phyloP scores from a whole-genome alignment of 2,113 vertebrate species.

The Motacilla alba region DNA sequence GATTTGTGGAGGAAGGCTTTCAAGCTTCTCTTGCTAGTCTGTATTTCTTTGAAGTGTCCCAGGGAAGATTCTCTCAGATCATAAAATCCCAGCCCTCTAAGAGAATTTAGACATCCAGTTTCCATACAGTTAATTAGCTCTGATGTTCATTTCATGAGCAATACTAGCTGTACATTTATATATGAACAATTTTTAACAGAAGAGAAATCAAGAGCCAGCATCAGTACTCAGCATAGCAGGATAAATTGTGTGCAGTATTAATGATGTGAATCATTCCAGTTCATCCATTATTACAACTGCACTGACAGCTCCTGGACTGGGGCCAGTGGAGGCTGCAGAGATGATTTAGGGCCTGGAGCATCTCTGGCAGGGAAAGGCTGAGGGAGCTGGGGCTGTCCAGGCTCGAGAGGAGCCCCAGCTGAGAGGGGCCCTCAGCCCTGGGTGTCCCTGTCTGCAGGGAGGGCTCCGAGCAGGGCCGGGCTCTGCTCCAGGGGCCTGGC shows the following conservation, averaged over 20 bases:
- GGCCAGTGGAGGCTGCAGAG: fast-evolving
- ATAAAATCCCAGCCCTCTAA: background rate
- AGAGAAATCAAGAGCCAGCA: background rate
- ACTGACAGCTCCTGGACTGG: background rate
- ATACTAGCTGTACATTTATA: background rate
- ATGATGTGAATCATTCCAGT: background rate
- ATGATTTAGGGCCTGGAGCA: background rate
- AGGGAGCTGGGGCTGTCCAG: background rate
- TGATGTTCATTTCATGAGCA: background rate
- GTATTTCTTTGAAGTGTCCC: background rate
- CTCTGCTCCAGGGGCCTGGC: background rate
- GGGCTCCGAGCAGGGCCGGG: background rate
- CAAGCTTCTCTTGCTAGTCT: background rate
- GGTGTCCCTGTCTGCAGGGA: background rate
- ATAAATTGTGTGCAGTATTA: background rate
- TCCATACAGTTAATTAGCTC: background rate
- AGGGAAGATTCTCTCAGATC: background rate
- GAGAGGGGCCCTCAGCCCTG: background rate
- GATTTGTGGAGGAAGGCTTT: background rate
- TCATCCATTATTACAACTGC: background rate
- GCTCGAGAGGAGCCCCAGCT: background rate
- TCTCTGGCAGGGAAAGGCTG: background rate
- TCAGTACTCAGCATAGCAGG: background rate
- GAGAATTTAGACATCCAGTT: background rate
- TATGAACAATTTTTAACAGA: background rate